These are phyloP conservation scores for Ischnura elegans DNA, from an alignment of 2,888 invertebrate species.

Conservation along the genomic window DNA sequence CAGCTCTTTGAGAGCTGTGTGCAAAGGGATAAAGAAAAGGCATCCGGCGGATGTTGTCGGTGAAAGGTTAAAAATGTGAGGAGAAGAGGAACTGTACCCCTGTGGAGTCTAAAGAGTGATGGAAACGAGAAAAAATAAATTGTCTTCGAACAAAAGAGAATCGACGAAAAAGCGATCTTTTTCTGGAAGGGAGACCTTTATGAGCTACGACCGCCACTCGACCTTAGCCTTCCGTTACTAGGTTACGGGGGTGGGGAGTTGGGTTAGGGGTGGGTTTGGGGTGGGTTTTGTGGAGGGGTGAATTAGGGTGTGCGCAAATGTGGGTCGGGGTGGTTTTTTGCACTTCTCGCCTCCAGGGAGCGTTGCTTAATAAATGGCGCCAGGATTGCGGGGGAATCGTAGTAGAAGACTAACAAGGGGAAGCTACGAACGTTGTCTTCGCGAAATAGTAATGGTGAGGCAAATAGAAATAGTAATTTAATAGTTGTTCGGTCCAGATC, in stretches of 20 bases:
- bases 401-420: too few relatives aligned
- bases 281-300: background rate
- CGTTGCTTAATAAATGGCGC: background rate
- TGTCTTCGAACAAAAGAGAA: background rate
- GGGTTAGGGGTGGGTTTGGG: background rate
- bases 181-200: background rate
- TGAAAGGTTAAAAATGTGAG: too few relatives aligned
- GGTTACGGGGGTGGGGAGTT: background rate
- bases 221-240: conserved; percentile 27
- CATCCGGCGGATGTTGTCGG: too few relatives aligned
- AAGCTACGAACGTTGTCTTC: too few relatives aligned
- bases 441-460: too few relatives aligned
- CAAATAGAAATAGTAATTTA: too few relatives aligned
- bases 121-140: background rate
- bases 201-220: background rate
- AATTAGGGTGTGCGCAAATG: too few relatives aligned
- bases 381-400: background rate
- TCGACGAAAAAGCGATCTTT: background rate
- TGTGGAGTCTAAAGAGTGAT: background rate
- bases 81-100: too few relatives aligned
- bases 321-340: background rate
- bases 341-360: background rate
- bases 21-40: too few relatives aligned
- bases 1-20: too few relatives aligned
- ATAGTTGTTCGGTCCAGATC: too few relatives aligned